These are phyloP conservation scores for Eupeodes latifasciatus DNA, from an alignment of 2,888 invertebrate species.

Conservation along the genomic window DNA sequence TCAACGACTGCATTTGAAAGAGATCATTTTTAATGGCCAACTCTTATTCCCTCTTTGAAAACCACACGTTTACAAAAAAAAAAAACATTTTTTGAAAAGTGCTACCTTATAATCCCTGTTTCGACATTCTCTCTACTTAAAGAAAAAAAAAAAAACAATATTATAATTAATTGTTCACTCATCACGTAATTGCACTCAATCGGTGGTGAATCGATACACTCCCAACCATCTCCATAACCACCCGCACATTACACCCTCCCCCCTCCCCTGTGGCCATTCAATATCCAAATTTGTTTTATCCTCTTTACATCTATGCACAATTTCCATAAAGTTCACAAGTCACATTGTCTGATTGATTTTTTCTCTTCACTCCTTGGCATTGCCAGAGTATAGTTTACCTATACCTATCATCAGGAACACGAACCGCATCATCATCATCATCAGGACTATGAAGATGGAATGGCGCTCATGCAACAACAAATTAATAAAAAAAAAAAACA, in stretches of 20 bases:
- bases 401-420: not conserved
- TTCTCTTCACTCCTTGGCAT: conserved; percentile 55
- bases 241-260: not conserved
- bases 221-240: not conserved
- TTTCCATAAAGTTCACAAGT: conserved; percentile 75
- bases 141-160: conserved; percentile 25
- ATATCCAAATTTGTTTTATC: conserved; percentile 14
- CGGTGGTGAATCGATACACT: conserved; percentile 17
- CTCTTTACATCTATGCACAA: conserved; percentile 25
- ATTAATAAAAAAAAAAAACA: conserved; percentile 5
- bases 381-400: too few relatives aligned
- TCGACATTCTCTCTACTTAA: not conserved
- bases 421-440: not conserved
- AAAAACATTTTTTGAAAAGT: too few relatives aligned
- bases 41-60: too few relatives aligned
- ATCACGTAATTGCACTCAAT: conserved; percentile 63
- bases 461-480: not conserved
- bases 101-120: not conserved
- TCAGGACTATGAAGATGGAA: conserved; percentile 36
- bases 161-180: conserved; percentile 70
- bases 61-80: too few relatives aligned
- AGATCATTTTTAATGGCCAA: too few relatives aligned
- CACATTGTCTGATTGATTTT: conserved; percentile 73
- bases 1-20: too few relatives aligned
- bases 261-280: not conserved